Evolutionary conservation across 2,797 vertebrate species (phyloP), one percentile per base, ranked within the genome.

Genomic region (Chaenodraco wilsoni): DNA sequence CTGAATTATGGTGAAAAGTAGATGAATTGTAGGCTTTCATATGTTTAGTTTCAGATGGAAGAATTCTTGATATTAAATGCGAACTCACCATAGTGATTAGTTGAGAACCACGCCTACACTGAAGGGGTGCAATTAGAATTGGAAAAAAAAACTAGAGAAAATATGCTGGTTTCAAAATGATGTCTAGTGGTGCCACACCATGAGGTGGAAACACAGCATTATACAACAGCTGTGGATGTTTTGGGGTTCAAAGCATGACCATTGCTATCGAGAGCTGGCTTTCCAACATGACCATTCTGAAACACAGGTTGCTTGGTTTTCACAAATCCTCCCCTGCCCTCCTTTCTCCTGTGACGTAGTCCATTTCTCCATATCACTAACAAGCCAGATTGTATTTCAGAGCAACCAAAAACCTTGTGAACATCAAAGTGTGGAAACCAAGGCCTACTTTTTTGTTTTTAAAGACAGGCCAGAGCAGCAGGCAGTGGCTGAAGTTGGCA

Each of bases 341-440:
- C 56, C 40, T 70, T 76, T 68, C 61, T 60, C 52, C 61, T 74
- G 58, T n/a, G 46, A 49, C 19, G 17, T 5, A 11, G 27, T 65
- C 65, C 54, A 46, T 58, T 59, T 58, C 62, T 77, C 64, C 74
- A 15, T 81, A 82, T 79, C 83, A 74, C 68, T 2, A 72, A 74
- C 55, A 65, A 57, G 60, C 81, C 80, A 75, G 76, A 78, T 65
- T 4, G 3, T 9, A 72, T 85, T 88, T 88, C 70, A 82, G 67
- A 79, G 65, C 51, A 74, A 75, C 84, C 81, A 63, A 65, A 82
- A 85, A 46, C 67, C 76, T 58, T 64, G 78, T 89, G 49, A 84
- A 88, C 80, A 86, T 87, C 82, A 88, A 87, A 87, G 83, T 66
- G 55, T 81, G 63, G 50, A 79, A 84, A 69, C 56, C 55, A 52